A percentile compares a stretch with the other conserved stretches of the same genome.
phyloP scores from a whole-genome alignment of 2,888 invertebrate genomes.

The Synanthedon andrenaeformis region DNA sequence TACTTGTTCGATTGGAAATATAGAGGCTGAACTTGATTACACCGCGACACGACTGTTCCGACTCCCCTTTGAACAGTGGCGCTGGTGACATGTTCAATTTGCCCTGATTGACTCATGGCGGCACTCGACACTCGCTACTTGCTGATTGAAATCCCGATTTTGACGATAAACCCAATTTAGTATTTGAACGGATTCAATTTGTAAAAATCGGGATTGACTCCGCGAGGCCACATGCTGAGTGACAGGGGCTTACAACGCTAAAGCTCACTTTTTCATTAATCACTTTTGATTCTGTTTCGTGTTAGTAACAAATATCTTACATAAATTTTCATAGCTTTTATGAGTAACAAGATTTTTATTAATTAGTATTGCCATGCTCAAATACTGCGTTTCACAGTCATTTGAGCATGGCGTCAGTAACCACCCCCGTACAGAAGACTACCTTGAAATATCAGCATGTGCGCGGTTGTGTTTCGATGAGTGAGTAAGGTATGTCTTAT shows the following conservation, averaged over 20 bases:
- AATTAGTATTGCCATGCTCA: no score
- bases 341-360: no score
- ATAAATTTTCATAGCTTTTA: no score
- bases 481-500: no score
- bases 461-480: no score
- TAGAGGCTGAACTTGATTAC: conserved; percentile 6
- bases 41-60: conserved; percentile 8
- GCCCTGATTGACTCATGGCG: conserved; percentile 46
- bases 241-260: background rate
- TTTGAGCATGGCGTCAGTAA: no score
- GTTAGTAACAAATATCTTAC: no score
- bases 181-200: background rate
- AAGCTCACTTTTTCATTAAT: no score
- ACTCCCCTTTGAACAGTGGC: conserved; percentile 28
- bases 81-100: conserved; percentile 44
- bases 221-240: background rate
- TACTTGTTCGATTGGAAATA: background rate
- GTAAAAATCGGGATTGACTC: background rate
- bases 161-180: conserved; percentile 39
- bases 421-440: no score
- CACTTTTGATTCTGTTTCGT: no score
- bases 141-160: conserved; percentile 48
- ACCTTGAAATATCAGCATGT: no score
- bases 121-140: conserved; percentile 33
- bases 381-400: no score